These are phyloP conservation scores for Megaleporinus macrocephalus DNA, from an alignment of 2,113 vertebrate species.

Conservation along the genomic window DNA sequence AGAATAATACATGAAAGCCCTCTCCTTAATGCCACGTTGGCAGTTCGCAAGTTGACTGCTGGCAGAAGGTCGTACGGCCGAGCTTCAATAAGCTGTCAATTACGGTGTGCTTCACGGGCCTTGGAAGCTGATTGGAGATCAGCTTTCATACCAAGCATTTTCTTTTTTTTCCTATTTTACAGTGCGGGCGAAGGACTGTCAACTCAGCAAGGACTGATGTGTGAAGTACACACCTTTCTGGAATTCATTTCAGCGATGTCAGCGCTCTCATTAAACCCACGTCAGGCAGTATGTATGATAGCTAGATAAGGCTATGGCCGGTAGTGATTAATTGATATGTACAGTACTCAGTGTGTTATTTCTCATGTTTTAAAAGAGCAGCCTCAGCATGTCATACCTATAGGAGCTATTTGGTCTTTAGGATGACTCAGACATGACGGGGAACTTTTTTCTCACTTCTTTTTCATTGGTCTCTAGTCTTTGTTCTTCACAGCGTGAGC, in stretches of 20 bases:
- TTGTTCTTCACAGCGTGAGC: constrained; percentile 24
- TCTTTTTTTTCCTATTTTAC: constrained; percentile 19
- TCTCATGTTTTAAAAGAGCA: constrained; percentile 35
- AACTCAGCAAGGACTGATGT: constrained; percentile 45
- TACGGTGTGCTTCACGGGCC: constrained; percentile 29
- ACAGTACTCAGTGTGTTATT: constrained; percentile 40
- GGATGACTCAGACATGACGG: constrained; percentile 7
- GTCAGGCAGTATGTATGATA: constrained; percentile 11
- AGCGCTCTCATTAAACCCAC: constrained; percentile 39
- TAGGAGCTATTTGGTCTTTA: constrained; percentile 7
- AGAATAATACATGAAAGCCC: constrained; percentile 63
- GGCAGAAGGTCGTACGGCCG: constrained; percentile 29
- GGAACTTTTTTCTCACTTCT: background rate
- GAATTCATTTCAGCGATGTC: constrained; percentile 39
- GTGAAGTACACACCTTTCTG: constrained; percentile 21
- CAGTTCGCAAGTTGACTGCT: constrained; percentile 38
- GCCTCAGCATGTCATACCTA: constrained; percentile 39
- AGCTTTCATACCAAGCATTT: constrained; percentile 40
- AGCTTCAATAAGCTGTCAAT: constrained; percentile 48
- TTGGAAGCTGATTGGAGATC: constrained; percentile 31
- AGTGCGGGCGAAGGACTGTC: constrained; percentile 34
- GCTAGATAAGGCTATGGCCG: constrained; percentile 31
- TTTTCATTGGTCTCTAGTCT: background rate
- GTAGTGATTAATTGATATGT: constrained; percentile 38
- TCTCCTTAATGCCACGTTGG: constrained; percentile 32